phyloP scores from a whole-genome alignment of 2,888 invertebrate genomes.

The Diplolepis rosae region DNA sequence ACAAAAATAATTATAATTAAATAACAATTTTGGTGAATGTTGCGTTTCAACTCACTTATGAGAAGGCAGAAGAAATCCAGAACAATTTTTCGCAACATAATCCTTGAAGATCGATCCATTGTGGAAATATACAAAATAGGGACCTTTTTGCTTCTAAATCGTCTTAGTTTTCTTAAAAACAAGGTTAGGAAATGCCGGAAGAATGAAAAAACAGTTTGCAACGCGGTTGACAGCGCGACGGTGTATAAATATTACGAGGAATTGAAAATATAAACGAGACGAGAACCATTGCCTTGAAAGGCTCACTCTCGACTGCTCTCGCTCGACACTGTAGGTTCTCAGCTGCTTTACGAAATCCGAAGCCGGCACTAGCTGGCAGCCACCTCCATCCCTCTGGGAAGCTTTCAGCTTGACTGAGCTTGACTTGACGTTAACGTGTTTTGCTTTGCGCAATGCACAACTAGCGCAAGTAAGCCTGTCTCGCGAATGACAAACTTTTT shows the following conservation, averaged over 20 bases:
- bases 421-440: neutral
- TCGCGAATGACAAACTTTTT: too few species aligned
- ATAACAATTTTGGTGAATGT: neutral
- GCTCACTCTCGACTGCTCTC: slow-evolving; percentile 2
- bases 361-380: neutral
- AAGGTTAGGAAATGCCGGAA: slow-evolving; percentile 16
- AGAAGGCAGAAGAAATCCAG: slow-evolving; percentile 22
- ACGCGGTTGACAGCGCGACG: slow-evolving; percentile 20
- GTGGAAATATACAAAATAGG: neutral
- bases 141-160: neutral
- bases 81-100: slow-evolving; percentile 24
- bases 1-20: neutral
- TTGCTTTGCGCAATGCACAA: neutral
- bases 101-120: slow-evolving; percentile 23
- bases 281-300: slow-evolving; percentile 17
- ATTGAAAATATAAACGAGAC: neutral
- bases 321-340: neutral
- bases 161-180: slow-evolving; percentile 3
- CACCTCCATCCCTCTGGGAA: neutral
- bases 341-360: slow-evolving; percentile 10
- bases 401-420: neutral
- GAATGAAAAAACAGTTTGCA: slow-evolving; percentile 10
- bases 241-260: slow-evolving; percentile 11
- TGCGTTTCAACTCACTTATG: neutral
- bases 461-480: too few species aligned